Evolutionary conservation across 2,888 invertebrate genomes (phyloP).

Genomic region (Herminia tarsipennalis): DNA sequence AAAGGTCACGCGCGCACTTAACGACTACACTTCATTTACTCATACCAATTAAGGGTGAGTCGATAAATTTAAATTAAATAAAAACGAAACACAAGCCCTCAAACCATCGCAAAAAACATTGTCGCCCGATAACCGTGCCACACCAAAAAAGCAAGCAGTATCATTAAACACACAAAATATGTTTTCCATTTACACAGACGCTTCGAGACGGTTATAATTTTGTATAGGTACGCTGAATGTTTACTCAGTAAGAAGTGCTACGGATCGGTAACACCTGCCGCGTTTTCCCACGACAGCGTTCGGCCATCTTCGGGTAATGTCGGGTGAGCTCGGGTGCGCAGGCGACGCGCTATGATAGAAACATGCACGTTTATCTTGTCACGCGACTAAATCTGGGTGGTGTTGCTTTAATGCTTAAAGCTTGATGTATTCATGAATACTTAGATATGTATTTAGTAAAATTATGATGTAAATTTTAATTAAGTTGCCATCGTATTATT

Average conservation of each 20-base stretch:
- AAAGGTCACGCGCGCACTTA: slow-evolving; percentile 65
- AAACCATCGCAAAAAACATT: slow-evolving; percentile 72
- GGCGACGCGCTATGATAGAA: slow-evolving; percentile 56
- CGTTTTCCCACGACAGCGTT: slow-evolving; percentile 80
- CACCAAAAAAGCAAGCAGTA: slow-evolving; percentile 82
- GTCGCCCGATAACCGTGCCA: slow-evolving; percentile 73
- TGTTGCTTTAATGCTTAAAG: slow-evolving; percentile 56
- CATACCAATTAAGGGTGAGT: slow-evolving; percentile 75
- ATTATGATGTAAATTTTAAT: slow-evolving; percentile 27
- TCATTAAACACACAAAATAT: slow-evolving; percentile 86
- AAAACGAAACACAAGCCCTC: slow-evolving; percentile 59
- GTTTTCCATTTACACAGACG: slow-evolving; percentile 85
- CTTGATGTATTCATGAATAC: slow-evolving; percentile 49
- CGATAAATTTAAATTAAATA: slow-evolving; percentile 73
- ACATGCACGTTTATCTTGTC: slow-evolving; percentile 50
- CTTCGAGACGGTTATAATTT: slow-evolving; percentile 84
- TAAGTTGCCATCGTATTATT: no score
- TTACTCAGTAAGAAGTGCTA: slow-evolving; percentile 85
- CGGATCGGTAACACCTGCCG: slow-evolving; percentile 83
- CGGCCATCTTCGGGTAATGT: slow-evolving; percentile 68
- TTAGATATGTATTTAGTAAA: slow-evolving; percentile 34
- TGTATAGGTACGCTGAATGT: slow-evolving; percentile 84
- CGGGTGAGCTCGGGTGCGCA: slow-evolving; percentile 51
- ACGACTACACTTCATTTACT: slow-evolving; percentile 62
- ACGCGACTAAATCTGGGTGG: slow-evolving; percentile 64